Conservation (phyloP, 2,888 invertebrate genomes). For the Andrena minutula region DNA sequence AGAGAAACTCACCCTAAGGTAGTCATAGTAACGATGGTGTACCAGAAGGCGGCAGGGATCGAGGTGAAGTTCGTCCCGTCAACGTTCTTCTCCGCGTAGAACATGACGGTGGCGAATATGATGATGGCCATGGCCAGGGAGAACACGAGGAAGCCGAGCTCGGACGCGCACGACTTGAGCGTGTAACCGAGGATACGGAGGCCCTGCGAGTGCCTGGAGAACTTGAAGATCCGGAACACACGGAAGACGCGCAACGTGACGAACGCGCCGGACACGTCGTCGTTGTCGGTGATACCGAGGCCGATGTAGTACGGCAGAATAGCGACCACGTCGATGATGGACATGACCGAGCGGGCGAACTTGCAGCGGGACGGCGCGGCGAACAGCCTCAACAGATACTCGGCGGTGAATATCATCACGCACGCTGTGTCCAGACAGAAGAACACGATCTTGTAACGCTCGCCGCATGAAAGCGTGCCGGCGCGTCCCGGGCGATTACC, state of each 20-base stretch:
- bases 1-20: constrained; percentile 95
- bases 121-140: constrained; percentile 99
- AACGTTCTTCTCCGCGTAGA: constrained; percentile 99
- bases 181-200: constrained; percentile 99
- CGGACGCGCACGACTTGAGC: constrained; percentile 99
- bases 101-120: constrained; percentile 99
- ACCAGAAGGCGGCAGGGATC: constrained; percentile 99
- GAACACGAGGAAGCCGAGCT: constrained; percentile 99
- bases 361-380: constrained; percentile 99
- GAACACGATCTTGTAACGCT: constrained; percentile 98
- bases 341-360: constrained; percentile 99
- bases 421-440: constrained; percentile 99
- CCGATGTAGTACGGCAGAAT: constrained; percentile 99
- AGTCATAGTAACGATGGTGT: constrained; percentile 99
- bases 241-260: constrained; percentile 99
- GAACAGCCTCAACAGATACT: constrained; percentile 97
- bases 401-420: constrained; percentile 99
- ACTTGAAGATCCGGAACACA: constrained; percentile 99
- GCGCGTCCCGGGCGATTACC: constrained; percentile 95
- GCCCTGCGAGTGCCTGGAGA: constrained; percentile 99
- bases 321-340: constrained; percentile 99
- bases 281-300: constrained; percentile 98
- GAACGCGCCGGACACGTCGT: constrained; percentile 99
- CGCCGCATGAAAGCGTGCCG: constrained; percentile 97
- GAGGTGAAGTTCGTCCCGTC: constrained; percentile 98